Evolutionary conservation across 2,888 invertebrate genomes (phyloP).

Genomic region (Horisme vitalbata): DNA sequence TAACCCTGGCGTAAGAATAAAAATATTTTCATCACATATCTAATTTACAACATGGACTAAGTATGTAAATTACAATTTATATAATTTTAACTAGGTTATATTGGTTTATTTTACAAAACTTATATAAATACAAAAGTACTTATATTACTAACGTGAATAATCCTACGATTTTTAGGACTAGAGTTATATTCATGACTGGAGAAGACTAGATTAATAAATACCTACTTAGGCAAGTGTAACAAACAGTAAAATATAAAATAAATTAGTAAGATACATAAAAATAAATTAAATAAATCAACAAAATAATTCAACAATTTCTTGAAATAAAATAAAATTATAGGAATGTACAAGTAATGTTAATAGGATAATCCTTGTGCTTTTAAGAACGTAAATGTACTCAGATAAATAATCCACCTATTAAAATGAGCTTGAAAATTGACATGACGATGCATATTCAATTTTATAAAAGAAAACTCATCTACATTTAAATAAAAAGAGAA

Average conservation of each 20-base stretch:
- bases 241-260: conserved; percentile 37
- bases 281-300: conserved; percentile 56
- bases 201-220: conserved; percentile 56
- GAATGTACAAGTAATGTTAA: conserved; percentile 48
- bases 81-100: conserved; percentile 25
- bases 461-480: too few relatives aligned
- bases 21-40: conserved; percentile 38
- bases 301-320: conserved; percentile 35
- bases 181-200: conserved; percentile 44
- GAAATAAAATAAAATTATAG: conserved; percentile 44
- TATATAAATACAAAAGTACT: conserved; percentile 37
- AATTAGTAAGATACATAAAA: conserved; percentile 15
- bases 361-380: conserved; percentile 11
- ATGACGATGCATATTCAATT: too few relatives aligned
- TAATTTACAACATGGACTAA: conserved; percentile 48
- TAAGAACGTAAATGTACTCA: background rate
- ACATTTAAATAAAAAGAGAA: too few relatives aligned
- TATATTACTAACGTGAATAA: conserved; percentile 15
- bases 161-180: conserved; percentile 41
- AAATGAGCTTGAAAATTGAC: too few relatives aligned
- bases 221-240: conserved; percentile 44
- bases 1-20: conserved; percentile 53
- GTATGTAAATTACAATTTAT: conserved; percentile 35
- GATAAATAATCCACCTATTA: background rate
- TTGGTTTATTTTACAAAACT: conserved; percentile 52